A percentile compares a stretch with the other conserved stretches of the same genome.
Conservation (phyloP, 2,888 invertebrate genomes). For the Ormyrus thymus region DNA sequence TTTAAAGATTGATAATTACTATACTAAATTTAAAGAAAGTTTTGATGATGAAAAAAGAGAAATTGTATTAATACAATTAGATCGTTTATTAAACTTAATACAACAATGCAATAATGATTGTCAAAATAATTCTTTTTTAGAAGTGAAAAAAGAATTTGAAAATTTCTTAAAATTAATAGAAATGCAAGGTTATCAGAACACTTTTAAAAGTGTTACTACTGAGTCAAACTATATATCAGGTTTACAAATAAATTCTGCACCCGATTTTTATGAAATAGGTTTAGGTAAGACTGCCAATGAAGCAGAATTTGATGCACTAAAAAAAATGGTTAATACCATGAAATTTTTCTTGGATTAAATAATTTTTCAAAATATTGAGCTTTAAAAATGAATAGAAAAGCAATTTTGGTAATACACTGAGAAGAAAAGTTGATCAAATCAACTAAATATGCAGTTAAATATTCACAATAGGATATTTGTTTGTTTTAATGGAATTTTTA, state of each 20-base stretch:
- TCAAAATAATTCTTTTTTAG: no score
- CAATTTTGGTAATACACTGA: neutral
- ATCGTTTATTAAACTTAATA: conserved; percentile 12
- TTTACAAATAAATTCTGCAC: conserved; percentile 61
- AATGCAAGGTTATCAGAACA: conserved; percentile 34
- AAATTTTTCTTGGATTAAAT: conserved; percentile 35
- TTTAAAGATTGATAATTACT: conserved; percentile 66
- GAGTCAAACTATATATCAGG: conserved; percentile 14
- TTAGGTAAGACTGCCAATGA: conserved; percentile 51
- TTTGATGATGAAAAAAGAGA: conserved; percentile 56
- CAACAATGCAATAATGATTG: neutral
- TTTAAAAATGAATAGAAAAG: neutral
- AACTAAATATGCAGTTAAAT: neutral
- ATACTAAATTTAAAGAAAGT: conserved; percentile 59
- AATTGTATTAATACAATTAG: conserved; percentile 57
- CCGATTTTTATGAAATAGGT: conserved; percentile 61
- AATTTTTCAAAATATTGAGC: neutral
- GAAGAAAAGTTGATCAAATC: neutral
- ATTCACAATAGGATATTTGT: no score
- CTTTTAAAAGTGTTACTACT: neutral
- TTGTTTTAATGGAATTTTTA: no score
- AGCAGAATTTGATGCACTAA: conserved; percentile 54
- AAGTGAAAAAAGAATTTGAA: conserved; percentile 7
- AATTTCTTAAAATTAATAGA: conserved; percentile 50
- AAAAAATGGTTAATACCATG: conserved; percentile 54